Percentiles rank a stretch among this genome's conserved stretches.
Conservation (phyloP, 2,797 vertebrate species). For the Sebastes reedi region DNA sequence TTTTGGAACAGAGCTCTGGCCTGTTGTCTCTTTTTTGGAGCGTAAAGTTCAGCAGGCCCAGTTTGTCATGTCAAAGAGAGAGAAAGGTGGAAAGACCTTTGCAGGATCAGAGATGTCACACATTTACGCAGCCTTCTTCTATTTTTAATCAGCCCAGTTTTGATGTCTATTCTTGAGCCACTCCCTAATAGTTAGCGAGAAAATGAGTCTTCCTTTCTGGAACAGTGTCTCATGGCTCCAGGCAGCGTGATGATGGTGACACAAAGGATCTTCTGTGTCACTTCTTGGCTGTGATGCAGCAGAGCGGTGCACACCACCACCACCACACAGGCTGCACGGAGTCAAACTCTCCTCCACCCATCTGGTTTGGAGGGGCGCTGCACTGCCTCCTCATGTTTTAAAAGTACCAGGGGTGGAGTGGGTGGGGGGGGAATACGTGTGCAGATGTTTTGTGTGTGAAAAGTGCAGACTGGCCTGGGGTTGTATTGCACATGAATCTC, state of each 20-base stretch:
- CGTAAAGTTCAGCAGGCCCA: slow-evolving; percentile 18
- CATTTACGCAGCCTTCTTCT: slow-evolving; percentile 59
- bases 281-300: slow-evolving; percentile 70
- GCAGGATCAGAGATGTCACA: slow-evolving; percentile 50
- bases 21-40: slow-evolving; percentile 9
- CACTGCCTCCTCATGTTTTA: slow-evolving; percentile 38
- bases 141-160: slow-evolving; percentile 82
- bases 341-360: slow-evolving; percentile 54
- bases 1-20: slow-evolving; percentile 5
- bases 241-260: slow-evolving; percentile 68
- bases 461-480: not conserved
- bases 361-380: slow-evolving; percentile 51
- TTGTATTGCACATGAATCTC: not conserved
- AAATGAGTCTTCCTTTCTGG: slow-evolving; percentile 76
- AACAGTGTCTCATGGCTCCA: slow-evolving; percentile 75
- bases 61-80: slow-evolving; percentile 27
- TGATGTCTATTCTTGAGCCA: slow-evolving; percentile 79
- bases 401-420: not conserved
- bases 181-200: slow-evolving; percentile 71
- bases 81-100: not conserved
- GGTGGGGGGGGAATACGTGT: not conserved
- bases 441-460: not conserved
- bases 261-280: slow-evolving; percentile 79
- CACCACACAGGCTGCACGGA: slow-evolving; percentile 39
- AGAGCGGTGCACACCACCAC: slow-evolving; percentile 32